Percentiles rank a stretch among this genome's conserved stretches.
These are phyloP conservation scores for Bergia puertoricense DNA, from an alignment of 92 coral and sea anemone genomes.

Conservation along the genomic window DNA sequence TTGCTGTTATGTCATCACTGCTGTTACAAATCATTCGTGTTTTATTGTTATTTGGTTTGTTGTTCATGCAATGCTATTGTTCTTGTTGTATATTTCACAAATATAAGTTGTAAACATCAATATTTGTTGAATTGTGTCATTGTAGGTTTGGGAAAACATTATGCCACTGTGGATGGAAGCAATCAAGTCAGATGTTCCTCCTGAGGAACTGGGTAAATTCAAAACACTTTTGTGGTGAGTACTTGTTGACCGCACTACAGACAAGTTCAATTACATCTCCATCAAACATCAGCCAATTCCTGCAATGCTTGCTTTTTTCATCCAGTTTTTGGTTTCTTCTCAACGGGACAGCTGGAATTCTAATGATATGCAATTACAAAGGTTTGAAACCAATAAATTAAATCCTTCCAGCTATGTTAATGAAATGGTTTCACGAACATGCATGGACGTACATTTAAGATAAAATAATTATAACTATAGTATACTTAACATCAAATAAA, in stretches of 20 bases:
- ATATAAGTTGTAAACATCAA: background rate
- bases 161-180: conserved; percentile 99
- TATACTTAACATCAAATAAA: no score
- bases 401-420: no score
- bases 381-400: no score
- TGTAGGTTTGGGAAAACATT: conserved; percentile 88
- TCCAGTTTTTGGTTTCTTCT: no score
- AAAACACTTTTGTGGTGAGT: conserved; percentile 78
- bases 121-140: background rate
- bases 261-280: background rate
- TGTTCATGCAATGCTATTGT: no score
- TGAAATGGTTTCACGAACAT: no score
- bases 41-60: background rate
- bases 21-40: background rate
- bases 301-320: background rate
- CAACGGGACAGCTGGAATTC: no score
- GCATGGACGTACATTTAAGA: no score
- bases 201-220: conserved; percentile 82
- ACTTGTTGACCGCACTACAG: background rate
- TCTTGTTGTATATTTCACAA: no score
- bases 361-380: no score
- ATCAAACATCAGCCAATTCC: background rate
- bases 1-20: background rate
- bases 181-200: conserved; percentile 82
- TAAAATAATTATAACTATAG: no score